phyloP scores from a whole-genome alignment of 30 jellyfish, hydroid and myxozoan species.

The Catostylus mosaicus region DNA sequence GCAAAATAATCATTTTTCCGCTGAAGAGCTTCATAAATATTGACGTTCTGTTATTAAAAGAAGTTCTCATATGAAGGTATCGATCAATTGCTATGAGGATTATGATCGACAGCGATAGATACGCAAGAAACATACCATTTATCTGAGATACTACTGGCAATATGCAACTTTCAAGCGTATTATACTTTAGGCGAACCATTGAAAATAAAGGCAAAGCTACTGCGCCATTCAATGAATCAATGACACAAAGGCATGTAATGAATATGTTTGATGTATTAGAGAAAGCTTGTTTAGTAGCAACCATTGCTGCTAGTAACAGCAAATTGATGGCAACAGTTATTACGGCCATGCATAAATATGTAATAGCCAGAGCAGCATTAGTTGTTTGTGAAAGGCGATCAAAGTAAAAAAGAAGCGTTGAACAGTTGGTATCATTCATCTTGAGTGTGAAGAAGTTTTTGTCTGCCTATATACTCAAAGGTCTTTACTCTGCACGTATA shows the following conservation, averaged over 20 bases:
- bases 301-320: constrained; percentile 9
- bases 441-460: background rate
- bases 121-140: background rate
- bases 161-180: background rate
- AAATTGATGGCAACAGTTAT: background rate
- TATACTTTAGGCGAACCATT: background rate
- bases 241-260: constrained; percentile 1
- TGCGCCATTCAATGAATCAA: constrained; percentile 24
- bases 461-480: no score
- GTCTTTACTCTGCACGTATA: no score
- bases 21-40: background rate
- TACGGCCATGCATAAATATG: constrained; percentile 2
- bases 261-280: constrained; percentile 30
- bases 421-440: background rate
- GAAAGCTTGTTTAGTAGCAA: constrained; percentile 16
- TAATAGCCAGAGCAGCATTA: background rate
- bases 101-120: background rate
- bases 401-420: background rate
- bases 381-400: background rate
- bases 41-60: background rate
- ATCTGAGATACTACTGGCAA: background rate
- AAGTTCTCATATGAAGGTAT: constrained; percentile 34
- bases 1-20: background rate
- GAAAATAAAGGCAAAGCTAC: constrained; percentile 11
- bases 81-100: constrained; percentile 33